phyloP scores from a whole-genome alignment of 37 sponge, comb jelly and placozoan genomes.

The Ianthella basta region DNA sequence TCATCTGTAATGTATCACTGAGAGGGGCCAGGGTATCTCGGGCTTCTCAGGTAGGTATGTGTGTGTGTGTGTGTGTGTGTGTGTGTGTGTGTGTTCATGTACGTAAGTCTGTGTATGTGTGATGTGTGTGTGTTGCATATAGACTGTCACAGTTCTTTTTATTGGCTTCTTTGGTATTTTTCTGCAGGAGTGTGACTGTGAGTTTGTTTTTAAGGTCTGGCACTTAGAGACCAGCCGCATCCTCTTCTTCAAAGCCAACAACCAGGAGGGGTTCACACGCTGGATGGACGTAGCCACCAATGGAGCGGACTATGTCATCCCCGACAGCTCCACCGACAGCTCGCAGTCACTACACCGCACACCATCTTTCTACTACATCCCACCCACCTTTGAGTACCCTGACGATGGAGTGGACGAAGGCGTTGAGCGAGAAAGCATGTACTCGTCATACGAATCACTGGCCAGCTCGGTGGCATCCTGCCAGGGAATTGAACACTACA shows the following conservation, averaged over 20 bases:
- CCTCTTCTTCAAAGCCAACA: constrained; percentile 53
- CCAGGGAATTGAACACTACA: not conserved
- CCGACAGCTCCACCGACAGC: constrained; percentile 20
- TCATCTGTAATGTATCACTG: constrained; percentile 30
- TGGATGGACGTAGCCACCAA: constrained; percentile 63
- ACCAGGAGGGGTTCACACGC: constrained; percentile 20
- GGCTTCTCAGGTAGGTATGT: constrained; percentile 30
- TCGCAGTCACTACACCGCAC: constrained; percentile 7
- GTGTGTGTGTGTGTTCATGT: not conserved
- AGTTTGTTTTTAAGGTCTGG: constrained; percentile 62
- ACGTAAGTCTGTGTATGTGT: not conserved
- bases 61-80: constrained; percentile 26
- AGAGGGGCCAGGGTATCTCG: constrained; percentile 55
- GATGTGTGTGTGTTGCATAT: not conserved
- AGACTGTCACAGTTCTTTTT: not conserved
- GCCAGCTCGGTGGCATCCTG: not conserved
- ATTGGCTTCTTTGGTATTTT: not conserved
- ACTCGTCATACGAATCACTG: constrained; percentile 3
- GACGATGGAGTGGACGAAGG: not conserved
- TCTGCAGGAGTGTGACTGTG: constrained; percentile 21
- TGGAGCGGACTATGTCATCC: constrained; percentile 52
- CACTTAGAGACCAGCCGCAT: constrained; percentile 65
- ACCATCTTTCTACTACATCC: constrained; percentile 28
- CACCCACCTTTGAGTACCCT: constrained; percentile 7
- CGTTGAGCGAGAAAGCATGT: not conserved